Evolutionary conservation across 1,140 invertebrate genomes (phyloP).

Genomic region (Charaxes varanes): DNA sequence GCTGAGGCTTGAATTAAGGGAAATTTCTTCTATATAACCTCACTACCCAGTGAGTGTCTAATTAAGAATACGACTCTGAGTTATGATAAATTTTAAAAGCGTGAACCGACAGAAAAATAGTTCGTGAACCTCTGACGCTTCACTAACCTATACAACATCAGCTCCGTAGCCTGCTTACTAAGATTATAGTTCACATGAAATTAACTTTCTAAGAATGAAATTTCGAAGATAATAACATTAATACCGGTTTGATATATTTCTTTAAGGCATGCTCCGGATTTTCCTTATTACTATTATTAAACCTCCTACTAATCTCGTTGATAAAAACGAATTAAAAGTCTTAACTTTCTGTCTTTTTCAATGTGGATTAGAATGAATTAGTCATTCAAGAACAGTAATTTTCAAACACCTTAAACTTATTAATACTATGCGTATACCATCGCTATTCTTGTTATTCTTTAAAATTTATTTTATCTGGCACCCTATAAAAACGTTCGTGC

Average conservation of each 20-base stretch:
- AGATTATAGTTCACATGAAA: constrained; percentile 20
- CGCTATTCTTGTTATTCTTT: background rate
- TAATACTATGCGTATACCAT: no score
- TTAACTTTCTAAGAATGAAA: constrained; percentile 19
- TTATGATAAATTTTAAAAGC: background rate
- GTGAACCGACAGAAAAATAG: no score
- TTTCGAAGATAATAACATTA: constrained; percentile 9
- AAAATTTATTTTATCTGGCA: background rate
- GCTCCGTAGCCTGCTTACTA: constrained; percentile 15
- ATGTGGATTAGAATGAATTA: no score
- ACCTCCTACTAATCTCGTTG: background rate
- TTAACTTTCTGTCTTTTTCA: no score
- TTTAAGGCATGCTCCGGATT: background rate
- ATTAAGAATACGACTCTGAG: background rate
- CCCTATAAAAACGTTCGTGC: background rate
- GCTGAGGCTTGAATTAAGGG: no score
- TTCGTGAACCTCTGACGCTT: no score
- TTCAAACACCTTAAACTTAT: no score
- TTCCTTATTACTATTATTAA: background rate
- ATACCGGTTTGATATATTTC: background rate
- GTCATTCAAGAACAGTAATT: no score
- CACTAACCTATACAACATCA: constrained; percentile 9
- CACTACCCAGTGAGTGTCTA: background rate
- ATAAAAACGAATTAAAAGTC: no score
- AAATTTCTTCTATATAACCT: no score